phyloP scores from a whole-genome alignment of 2,888 invertebrate species.

The Eupithecia dodoneata region DNA sequence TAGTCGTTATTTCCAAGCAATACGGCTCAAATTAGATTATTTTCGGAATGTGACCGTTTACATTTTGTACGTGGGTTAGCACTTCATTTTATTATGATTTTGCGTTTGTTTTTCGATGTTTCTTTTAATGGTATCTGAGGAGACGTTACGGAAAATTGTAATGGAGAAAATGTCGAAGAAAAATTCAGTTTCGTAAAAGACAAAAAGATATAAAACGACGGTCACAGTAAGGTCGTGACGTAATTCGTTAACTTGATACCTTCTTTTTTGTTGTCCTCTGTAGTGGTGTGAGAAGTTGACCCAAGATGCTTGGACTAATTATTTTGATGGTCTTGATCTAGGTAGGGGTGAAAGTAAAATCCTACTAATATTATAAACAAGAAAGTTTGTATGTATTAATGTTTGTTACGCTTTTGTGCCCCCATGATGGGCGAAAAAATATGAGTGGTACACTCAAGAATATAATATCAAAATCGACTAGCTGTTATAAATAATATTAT shows the following conservation, averaged over 20 bases:
- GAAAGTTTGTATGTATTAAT: no score
- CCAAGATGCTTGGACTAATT: no score
- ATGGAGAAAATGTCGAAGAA: slow-evolving; percentile 16
- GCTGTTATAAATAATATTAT: no score
- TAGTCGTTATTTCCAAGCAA: slow-evolving; percentile 41
- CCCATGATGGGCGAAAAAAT: no score
- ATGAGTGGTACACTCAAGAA: no score
- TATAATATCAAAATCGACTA: no score
- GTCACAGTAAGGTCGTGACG: neutral
- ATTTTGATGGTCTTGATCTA: no score
- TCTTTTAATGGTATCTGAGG: slow-evolving; percentile 29
- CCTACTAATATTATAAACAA: no score
- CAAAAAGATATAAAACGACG: neutral
- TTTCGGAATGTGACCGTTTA: slow-evolving; percentile 30
- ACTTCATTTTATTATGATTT: slow-evolving; percentile 36
- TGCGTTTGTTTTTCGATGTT: slow-evolving; percentile 32
- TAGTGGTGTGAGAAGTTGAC: neutral
- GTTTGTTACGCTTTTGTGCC: no score
- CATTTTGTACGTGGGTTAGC: slow-evolving; percentile 31
- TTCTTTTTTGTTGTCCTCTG: neutral
- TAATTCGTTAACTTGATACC: no score
- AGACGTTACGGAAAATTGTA: slow-evolving; percentile 12
- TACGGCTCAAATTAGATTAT: slow-evolving; percentile 40
- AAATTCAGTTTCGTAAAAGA: neutral
- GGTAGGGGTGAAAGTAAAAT: no score